phyloP scores from a whole-genome alignment of 2,797 vertebrate genomes.

The Sphenopsis melanotis region DNA sequence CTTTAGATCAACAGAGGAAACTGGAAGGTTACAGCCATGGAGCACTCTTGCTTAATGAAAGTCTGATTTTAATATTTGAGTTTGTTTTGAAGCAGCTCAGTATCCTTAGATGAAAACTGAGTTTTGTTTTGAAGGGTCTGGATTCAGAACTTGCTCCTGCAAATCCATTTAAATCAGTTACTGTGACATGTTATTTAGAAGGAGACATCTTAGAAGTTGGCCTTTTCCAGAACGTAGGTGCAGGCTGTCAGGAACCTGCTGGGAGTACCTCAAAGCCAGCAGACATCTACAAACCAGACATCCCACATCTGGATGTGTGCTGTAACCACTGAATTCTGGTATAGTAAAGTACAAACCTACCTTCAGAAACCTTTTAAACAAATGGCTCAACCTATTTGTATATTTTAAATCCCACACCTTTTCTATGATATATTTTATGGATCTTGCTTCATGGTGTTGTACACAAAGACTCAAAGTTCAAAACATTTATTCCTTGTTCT shows the following conservation, averaged over 20 bases:
- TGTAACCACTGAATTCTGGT: neutral
- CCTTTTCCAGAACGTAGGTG: neutral
- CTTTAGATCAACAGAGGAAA: neutral
- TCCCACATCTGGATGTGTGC: too few species aligned
- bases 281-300: neutral
- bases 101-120: neutral
- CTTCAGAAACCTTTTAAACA: neutral
- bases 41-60: neutral
- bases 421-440: neutral
- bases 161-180: neutral
- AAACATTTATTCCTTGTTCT: neutral
- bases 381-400: neutral
- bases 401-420: neutral
- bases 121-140: neutral
- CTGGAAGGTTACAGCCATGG: neutral
- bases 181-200: neutral
- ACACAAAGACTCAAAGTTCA: neutral
- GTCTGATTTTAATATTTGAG: neutral
- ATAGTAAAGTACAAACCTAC: neutral
- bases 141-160: neutral
- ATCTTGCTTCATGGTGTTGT: neutral
- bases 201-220: neutral
- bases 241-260: neutral
- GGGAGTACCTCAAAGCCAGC: neutral
- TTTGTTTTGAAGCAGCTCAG: neutral